phyloP scores from a whole-genome alignment of 1,140 invertebrate genomes.

The Pissodes strobi region DNA sequence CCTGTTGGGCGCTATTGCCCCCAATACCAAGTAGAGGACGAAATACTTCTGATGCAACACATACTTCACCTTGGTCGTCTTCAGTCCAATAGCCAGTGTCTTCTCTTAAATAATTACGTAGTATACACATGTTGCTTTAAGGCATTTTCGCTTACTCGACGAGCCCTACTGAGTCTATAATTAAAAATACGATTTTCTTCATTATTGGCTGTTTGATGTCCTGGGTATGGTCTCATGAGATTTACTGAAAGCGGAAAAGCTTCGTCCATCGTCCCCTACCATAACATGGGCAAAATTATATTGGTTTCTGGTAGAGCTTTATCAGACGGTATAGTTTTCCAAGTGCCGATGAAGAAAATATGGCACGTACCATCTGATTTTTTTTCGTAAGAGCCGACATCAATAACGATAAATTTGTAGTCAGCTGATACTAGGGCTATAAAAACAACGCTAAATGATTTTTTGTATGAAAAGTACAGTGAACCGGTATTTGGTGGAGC shows the following conservation, averaged over 20 bases:
- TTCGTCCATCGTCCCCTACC: slow-evolving; percentile 57
- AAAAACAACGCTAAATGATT: slow-evolving; percentile 56
- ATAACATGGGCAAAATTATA: slow-evolving; percentile 51
- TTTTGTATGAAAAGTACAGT: slow-evolving; percentile 52
- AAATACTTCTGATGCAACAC: neutral
- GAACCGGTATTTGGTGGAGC: no score
- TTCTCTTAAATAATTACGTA: neutral
- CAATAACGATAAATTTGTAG: slow-evolving; percentile 56
- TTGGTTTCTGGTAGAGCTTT: slow-evolving; percentile 13
- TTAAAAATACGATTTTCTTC: slow-evolving; percentile 27
- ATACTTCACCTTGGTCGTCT: neutral
- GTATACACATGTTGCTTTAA: neutral
- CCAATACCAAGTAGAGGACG: neutral
- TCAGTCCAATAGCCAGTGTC: neutral
- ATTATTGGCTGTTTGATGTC: slow-evolving; percentile 26
- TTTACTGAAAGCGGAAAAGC: slow-evolving; percentile 55
- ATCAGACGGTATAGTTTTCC: neutral
- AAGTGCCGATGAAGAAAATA: neutral
- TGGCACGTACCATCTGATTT: neutral
- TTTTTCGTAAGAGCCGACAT: slow-evolving; percentile 54
- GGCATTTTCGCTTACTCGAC: slow-evolving; percentile 18
- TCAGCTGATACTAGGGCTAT: slow-evolving; percentile 57
- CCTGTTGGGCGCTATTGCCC: no score
- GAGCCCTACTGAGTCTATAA: slow-evolving; percentile 21
- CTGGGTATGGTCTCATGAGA: slow-evolving; percentile 58